Conservation (phyloP, 2,888 invertebrate genomes). For the Cataglyphis altisquamis region DNA sequence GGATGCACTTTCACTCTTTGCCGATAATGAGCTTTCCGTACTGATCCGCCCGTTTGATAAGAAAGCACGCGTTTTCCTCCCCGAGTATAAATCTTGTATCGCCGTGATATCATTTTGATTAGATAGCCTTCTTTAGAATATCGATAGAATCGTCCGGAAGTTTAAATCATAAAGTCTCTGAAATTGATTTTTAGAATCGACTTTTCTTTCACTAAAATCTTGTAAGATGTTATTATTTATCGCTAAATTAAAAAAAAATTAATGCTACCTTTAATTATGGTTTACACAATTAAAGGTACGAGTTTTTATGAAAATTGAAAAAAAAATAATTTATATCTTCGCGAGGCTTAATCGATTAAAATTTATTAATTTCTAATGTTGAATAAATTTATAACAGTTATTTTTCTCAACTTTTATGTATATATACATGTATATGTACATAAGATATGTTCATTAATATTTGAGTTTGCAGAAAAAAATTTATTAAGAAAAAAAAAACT, state of each 20-base stretch:
- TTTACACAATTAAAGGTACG: not conserved
- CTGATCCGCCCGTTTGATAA: slow-evolving; percentile 26
- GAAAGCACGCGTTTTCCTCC: not conserved
- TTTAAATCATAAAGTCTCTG: slow-evolving; percentile 2
- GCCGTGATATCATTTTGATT: not conserved
- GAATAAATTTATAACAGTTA: not conserved
- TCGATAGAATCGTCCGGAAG: not conserved
- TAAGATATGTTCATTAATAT: not conserved
- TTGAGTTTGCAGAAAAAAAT: not conserved
- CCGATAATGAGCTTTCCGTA: slow-evolving; percentile 38
- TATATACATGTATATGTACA: not conserved
- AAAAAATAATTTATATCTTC: not conserved
- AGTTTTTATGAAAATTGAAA: not conserved
- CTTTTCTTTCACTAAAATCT: not conserved
- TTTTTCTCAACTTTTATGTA: not conserved
- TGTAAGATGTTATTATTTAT: not conserved
- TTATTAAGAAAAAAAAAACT: not conserved
- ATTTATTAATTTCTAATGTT: not conserved
- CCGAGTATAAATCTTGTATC: not conserved
- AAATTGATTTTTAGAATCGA: not conserved
- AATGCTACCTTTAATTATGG: not conserved
- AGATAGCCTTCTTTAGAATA: not conserved
- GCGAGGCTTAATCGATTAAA: not conserved
- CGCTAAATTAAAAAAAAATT: not conserved
- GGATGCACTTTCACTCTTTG: slow-evolving; percentile 70